A percentile compares a stretch with the other conserved stretches of the same genome.
Conservation (phyloP, 2,797 vertebrate species). For the Cyclopterus lumpus region DNA sequence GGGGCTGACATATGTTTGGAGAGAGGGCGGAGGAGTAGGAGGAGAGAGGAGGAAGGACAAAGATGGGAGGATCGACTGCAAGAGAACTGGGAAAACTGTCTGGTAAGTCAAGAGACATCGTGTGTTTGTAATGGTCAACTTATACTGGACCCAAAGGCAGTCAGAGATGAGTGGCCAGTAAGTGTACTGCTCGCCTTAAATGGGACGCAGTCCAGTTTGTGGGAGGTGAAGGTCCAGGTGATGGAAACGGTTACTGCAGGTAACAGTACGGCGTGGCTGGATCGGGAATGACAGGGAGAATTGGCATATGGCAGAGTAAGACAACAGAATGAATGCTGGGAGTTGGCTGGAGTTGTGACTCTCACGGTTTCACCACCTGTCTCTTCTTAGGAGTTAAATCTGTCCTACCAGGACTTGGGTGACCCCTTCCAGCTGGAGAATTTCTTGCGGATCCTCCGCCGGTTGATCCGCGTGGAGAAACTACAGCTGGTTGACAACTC, state of each 20-base stretch:
- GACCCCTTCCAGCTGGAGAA: constrained; percentile 91
- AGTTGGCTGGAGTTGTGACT: not conserved
- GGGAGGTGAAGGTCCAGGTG: not conserved
- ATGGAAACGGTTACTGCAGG: not conserved
- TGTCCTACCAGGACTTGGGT: constrained; percentile 95
- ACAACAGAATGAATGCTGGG: not conserved
- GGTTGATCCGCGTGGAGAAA: constrained; percentile 91
- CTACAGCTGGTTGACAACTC: constrained; percentile 94
- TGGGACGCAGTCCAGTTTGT: not conserved
- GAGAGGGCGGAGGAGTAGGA: constrained; percentile 77
- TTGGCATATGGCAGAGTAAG: not conserved
- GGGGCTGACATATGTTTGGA: constrained; percentile 65
- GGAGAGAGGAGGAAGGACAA: constrained; percentile 79
- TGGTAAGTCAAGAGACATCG: constrained; percentile 77
- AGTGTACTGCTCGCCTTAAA: not conserved
- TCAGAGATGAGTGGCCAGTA: not conserved
- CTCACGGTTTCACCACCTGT: constrained; percentile 8
- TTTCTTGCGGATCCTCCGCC: constrained; percentile 89
- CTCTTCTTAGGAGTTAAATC: constrained; percentile 88
- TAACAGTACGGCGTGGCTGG: not conserved
- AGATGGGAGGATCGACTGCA: constrained; percentile 89
- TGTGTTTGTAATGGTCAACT: not conserved
- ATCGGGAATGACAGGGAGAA: not conserved
- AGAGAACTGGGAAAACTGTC: constrained; percentile 96
- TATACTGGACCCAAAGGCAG: not conserved